Evolutionary conservation across 2,113 vertebrate genomes (phyloP).

Genomic region (Macquaria ambigua): DNA sequence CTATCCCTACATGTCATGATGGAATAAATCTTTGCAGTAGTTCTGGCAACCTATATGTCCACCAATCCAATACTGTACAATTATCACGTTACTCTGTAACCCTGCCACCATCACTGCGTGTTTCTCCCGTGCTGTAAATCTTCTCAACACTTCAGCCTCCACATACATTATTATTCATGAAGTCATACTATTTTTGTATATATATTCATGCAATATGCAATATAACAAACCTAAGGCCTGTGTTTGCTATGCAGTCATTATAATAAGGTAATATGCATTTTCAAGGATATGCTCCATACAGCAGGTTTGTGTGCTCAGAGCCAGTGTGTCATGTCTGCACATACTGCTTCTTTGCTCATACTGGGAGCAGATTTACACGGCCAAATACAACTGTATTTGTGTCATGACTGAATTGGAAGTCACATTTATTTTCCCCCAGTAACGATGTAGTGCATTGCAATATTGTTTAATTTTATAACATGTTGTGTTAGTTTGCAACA

Average conservation of each 20-base stretch:
- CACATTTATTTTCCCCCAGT: background rate
- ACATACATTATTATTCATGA: slow-evolving; percentile 52
- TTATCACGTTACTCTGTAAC: background rate
- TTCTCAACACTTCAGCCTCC: slow-evolving; percentile 6
- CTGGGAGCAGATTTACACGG: background rate
- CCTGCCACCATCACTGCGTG: no score
- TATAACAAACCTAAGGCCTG: slow-evolving; percentile 13
- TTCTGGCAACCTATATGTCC: background rate
- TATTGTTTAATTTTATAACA: background rate
- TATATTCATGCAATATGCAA: slow-evolving; percentile 18
- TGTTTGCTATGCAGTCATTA: slow-evolving; percentile 27
- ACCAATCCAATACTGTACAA: background rate
- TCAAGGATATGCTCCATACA: background rate
- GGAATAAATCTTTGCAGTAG: background rate
- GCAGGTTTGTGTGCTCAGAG: slow-evolving; percentile 1
- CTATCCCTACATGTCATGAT: background rate
- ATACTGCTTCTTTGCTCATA: background rate
- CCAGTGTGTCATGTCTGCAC: slow-evolving; percentile 15
- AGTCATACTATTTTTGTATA: slow-evolving; percentile 18
- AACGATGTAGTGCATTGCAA: background rate
- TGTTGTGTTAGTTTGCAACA: slow-evolving; percentile 2
- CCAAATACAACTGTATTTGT: background rate
- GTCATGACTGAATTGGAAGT: background rate
- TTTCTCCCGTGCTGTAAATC: background rate
- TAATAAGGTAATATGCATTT: slow-evolving; percentile 23